Conservation (phyloP, 1,140 invertebrate species). For the Octopus bimaculoides region DNA sequence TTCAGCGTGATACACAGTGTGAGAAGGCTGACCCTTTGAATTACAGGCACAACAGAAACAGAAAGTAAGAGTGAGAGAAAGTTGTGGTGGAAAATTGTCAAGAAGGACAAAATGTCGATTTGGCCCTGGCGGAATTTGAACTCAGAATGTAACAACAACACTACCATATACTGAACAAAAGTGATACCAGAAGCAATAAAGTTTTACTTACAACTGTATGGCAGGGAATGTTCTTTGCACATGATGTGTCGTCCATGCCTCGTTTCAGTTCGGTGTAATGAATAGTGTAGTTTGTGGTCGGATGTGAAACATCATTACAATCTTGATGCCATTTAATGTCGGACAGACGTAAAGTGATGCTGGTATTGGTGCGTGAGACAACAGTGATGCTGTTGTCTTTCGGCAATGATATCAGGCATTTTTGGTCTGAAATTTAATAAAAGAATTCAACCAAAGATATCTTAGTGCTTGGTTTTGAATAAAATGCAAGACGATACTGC, state of each 20-base stretch:
- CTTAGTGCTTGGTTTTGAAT: no score
- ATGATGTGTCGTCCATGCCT: neutral
- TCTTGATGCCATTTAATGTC: conserved; percentile 58
- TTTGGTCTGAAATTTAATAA: conserved; percentile 43
- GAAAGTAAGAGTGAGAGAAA: no score
- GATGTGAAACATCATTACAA: conserved; percentile 66
- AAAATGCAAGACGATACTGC: no score
- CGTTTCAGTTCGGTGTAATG: conserved; percentile 59
- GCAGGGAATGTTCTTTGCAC: conserved; percentile 23
- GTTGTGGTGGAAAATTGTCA: no score
- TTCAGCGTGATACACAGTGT: no score
- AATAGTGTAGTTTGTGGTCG: conserved; percentile 69
- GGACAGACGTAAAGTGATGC: conserved; percentile 67
- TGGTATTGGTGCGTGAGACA: conserved; percentile 62
- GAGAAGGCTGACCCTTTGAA: no score
- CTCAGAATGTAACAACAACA: no score
- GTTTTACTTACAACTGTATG: conserved; percentile 26
- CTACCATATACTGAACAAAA: no score
- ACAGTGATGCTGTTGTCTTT: conserved; percentile 54
- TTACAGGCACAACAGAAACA: no score
- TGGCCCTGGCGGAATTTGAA: no score
- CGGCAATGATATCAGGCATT: conserved; percentile 67
- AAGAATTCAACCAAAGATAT: no score
- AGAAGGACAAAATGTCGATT: no score
- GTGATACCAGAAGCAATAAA: neutral